A percentile compares a stretch with the other conserved stretches of the same genome.
Evolutionary conservation across 2,113 vertebrate genomes (phyloP).

Genomic region (Mesocricetus auratus): DNA sequence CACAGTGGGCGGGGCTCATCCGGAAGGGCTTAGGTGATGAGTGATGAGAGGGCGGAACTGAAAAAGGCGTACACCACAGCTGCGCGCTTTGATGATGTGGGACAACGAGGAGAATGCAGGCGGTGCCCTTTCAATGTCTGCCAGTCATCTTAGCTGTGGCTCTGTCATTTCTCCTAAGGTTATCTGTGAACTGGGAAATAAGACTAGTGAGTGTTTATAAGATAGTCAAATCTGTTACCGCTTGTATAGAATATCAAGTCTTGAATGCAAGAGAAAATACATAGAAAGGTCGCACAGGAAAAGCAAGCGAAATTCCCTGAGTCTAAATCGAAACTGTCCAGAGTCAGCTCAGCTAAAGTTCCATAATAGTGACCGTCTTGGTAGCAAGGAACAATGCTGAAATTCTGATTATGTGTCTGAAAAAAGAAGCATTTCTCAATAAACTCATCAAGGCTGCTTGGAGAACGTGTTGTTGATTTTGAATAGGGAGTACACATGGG

Average conservation of each 20-base stretch:
- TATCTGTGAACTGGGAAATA: neutral
- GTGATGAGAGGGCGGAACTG: neutral
- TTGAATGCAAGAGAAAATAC: neutral
- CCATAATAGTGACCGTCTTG: neutral
- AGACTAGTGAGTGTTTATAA: neutral
- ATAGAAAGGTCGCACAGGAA: neutral
- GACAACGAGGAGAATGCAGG: neutral
- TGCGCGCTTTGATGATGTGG: neutral
- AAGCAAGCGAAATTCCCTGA: neutral
- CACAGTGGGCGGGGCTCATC: neutral
- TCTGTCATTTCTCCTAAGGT: neutral
- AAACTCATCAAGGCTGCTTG: neutral
- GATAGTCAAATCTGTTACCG: no score
- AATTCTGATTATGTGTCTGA: neutral
- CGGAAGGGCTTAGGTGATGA: neutral
- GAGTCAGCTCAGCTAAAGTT: neutral
- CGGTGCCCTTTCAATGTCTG: neutral
- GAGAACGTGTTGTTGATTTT: neutral
- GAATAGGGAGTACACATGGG: neutral
- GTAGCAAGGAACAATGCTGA: neutral
- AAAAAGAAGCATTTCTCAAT: neutral
- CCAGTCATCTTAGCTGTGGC: neutral
- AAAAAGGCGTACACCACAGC: neutral
- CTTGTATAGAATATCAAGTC: neutral
- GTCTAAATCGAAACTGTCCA: neutral